Base-by-base conservation (phyloP, 2,888 invertebrate species). In the Lasioglossum marginatum region DNA sequence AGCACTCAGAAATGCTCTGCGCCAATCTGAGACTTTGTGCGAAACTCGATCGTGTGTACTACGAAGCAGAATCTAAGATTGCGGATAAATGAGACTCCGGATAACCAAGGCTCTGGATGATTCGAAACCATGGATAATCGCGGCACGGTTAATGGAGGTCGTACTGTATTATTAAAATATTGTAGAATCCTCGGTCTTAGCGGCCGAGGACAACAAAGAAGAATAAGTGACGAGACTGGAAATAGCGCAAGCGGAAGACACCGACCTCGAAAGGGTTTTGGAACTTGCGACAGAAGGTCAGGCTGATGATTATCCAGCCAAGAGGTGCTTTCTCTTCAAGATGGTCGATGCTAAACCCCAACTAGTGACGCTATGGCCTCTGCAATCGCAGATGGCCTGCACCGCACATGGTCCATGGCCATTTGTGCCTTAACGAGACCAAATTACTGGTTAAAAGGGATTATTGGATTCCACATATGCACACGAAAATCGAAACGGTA, bases 381-480 rank as follows among this genome's bases (percentile, higher is more conserved):
- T 10, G 10, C 34, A 68, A 68, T 68, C 19, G 66, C 66, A 68
- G 66, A 23, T 68, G 66, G 66, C 34, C 34, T 19, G 66, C 23
- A 34, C 31, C 31, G 34, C 66, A 68, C 66, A 68, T 34, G 66
- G 66, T 8, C 63, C 37, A 34, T 34, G 23, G 4, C 34, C 23
- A 68, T 68, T 68, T 68, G 66, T 23, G 19, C 66, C 23, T 68
- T 68, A 68, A 68, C 34, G 66, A 68, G 66, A 68, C 37, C 19
- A 34, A 68, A 68, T 68, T 68, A 68, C 66, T 34, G 37, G 66
- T 68, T 37, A 34, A 68, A 68, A 68, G 66, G 66, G 66, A 68
- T 68, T 68, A 68, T 68, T 68, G 66, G 66, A 34, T 37, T 34
- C 66, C 66, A 34, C 34, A 68, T 68, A 68, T 68, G 66, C 34